Conservation (phyloP, 2,113 vertebrate genomes). For the Ciconia boyciana region DNA sequence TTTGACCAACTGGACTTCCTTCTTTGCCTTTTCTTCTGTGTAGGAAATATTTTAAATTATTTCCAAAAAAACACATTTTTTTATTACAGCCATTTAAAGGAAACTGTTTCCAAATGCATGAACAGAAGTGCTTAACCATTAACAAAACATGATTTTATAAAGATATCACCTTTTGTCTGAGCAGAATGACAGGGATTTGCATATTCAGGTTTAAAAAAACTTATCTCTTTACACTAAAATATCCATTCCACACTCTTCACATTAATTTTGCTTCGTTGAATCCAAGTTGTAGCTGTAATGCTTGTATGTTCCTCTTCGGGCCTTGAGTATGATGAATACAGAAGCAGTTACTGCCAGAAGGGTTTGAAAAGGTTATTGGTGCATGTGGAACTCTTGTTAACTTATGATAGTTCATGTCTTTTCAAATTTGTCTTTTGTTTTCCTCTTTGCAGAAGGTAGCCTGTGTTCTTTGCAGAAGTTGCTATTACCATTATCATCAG, state of each 20-base stretch:
- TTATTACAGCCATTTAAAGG: not conserved
- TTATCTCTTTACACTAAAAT: not conserved
- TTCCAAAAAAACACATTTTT: not conserved
- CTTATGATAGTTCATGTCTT: not conserved
- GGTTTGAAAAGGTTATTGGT: slow-evolving; percentile 20
- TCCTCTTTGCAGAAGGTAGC: not conserved
- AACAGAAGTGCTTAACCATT: not conserved
- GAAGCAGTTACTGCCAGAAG: slow-evolving; percentile 44
- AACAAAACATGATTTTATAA: not conserved
- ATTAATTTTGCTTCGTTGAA: not conserved
- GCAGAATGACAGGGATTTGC: not conserved
- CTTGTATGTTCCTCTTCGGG: not conserved
- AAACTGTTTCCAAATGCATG: not conserved
- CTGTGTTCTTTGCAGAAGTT: not conserved
- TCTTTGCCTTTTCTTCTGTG: not conserved
- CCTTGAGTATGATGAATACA: slow-evolving; percentile 46
- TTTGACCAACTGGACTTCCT: not conserved
- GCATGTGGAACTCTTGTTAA: not conserved
- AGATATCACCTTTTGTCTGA: not conserved
- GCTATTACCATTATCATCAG: not conserved
- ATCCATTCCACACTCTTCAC: not conserved
- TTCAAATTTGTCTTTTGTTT: slow-evolving; percentile 30
- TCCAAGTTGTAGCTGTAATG: slow-evolving; percentile 14
- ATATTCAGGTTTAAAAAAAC: not conserved
- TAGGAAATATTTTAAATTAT: not conserved